Evolutionary conservation across 2,113 vertebrate genomes (phyloP), one percentile per base, ranked within the genome.

Genomic region (Vireo altiloquus): DNA sequence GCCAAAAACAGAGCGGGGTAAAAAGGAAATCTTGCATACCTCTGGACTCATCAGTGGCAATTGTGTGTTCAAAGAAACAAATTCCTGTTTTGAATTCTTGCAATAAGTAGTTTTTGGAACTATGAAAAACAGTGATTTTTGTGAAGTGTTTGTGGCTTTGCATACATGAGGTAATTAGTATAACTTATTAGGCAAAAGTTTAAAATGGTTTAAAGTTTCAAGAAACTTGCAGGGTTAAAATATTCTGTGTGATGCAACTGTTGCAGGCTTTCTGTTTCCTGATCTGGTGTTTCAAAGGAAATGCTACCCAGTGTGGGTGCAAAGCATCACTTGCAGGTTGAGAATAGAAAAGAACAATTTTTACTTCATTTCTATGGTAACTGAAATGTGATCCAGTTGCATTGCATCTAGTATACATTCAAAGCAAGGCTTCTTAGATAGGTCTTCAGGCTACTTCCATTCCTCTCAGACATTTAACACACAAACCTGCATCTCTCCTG

Each of bases 311-410:
- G 40, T 89, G 71, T 91, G 78, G 75, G 89, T 85, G 37, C 53
- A 77, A 60, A 56, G 40, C 30, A 4, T 83, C 49, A 28, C 56
- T 88, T 0, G 0, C 17, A 54, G 44, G 28, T 82, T 74, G 83
- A 90, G 69, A 87, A 81, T 49, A 93, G 87, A 83, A 75, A 33
- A 70, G 24, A 78, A 65, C 31, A 37, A 3, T 64, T 87, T 59
- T 92, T 65, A 40, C 35, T 69, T 92, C 60, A 88, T 93, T 87
- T 70, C 87, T 87, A 24, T 90, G 90, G 92, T 68, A 92, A 88
- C 84, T 66, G 40, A 65, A 72, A 46, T 72, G 37, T 60, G 46
- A 81, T 69, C 40, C 46, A 44, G 13, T 90, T 87, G 81, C 50
- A 31, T 44, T 65, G 35, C 30, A 16, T n/a, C 40, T 82, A 44